Percentiles rank a stretch among this genome's conserved stretches.
phyloP scores from a whole-genome alignment of 2,888 invertebrate species.

The Molorchus minor region DNA sequence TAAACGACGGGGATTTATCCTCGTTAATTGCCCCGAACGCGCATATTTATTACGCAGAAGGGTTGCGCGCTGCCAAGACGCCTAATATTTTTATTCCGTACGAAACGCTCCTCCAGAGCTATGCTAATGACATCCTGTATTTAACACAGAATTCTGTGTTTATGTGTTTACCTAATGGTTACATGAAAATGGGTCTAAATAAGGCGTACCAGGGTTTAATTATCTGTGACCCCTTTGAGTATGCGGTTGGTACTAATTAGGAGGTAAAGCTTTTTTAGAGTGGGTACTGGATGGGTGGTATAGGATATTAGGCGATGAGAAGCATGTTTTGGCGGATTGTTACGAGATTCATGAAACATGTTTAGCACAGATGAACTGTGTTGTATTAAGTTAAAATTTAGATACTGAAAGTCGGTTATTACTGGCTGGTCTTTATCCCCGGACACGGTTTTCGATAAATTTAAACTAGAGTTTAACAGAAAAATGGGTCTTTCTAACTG shows the following conservation, averaged over 20 bases:
- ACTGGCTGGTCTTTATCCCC: too few species aligned
- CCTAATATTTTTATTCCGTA: constrained; percentile 31
- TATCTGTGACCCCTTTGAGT: constrained; percentile 37
- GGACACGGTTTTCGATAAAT: too few species aligned
- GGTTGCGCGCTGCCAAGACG: constrained; percentile 40
- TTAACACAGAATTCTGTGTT: constrained; percentile 42
- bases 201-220: constrained; percentile 41
- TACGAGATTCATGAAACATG: too few species aligned
- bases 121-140: constrained; percentile 54
- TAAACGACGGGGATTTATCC: constrained; percentile 38
- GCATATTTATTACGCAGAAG: constrained; percentile 43
- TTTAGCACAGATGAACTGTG: too few species aligned
- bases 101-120: constrained; percentile 49
- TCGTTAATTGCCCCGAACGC: constrained; percentile 44
- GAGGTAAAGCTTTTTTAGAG: constrained; percentile 4
- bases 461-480: too few species aligned
- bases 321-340: too few species aligned
- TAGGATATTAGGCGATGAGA: not conserved
- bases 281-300: not conserved
- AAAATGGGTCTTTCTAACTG: too few species aligned
- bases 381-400: too few species aligned
- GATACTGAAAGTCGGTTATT: too few species aligned
- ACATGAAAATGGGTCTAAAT: constrained; percentile 36
- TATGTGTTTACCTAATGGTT: constrained; percentile 35
- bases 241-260: constrained; percentile 23